Evolutionary conservation across 2,113 vertebrate genomes (phyloP).

Genomic region (Lycocorax pyrrhopterus): DNA sequence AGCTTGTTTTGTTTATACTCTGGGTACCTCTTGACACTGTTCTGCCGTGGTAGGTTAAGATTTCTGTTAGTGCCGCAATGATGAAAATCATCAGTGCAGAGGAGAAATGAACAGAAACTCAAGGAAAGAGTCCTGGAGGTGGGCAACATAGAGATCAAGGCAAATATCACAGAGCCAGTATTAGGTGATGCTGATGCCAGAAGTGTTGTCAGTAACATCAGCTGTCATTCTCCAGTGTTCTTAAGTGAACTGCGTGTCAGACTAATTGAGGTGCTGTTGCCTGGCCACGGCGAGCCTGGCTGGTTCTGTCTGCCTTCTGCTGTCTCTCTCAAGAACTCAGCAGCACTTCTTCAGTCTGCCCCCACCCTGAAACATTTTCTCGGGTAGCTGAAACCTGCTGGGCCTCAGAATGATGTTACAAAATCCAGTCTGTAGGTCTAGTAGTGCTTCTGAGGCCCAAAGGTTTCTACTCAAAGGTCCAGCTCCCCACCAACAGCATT

Average conservation of each 20-base stretch:
- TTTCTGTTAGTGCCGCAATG: neutral
- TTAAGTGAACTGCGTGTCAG: fast-evolving
- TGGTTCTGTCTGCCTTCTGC: neutral
- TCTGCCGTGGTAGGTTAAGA: neutral
- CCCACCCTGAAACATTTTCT: neutral
- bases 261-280: neutral
- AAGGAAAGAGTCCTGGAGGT: neutral
- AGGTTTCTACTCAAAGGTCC: neutral
- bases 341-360: neutral
- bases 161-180: neutral
- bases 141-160: fast-evolving
- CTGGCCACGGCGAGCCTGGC: neutral
- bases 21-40: neutral
- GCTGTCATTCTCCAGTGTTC: neutral
- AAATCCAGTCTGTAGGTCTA: neutral
- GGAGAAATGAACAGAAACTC: neutral
- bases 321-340: neutral
- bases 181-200: neutral
- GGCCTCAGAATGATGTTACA: neutral
- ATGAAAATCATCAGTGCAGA: neutral
- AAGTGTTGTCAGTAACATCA: neutral
- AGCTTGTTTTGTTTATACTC: neutral
- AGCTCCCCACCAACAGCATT: neutral
- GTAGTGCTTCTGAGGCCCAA: neutral
- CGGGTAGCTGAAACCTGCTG: neutral